A percentile compares a stretch with the other conserved stretches of the same genome.
Evolutionary conservation across 2,113 vertebrate genomes (phyloP).

Genomic region (Grantiella picta): DNA sequence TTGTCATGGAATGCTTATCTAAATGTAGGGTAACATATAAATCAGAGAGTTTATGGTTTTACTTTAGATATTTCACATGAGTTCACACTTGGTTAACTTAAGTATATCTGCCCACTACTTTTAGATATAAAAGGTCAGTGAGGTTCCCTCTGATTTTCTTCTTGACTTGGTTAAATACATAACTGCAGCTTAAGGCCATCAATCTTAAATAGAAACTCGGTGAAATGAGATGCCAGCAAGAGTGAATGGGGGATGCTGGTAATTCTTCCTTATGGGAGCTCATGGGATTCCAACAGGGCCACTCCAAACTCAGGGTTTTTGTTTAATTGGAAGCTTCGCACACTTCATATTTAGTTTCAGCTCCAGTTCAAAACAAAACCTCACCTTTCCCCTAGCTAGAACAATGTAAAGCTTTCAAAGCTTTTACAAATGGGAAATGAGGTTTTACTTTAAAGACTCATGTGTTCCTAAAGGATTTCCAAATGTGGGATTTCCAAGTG

Average conservation of each 20-base stretch:
- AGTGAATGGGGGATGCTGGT: neutral
- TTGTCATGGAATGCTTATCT: neutral
- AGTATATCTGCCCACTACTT: neutral
- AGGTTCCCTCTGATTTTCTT: slow-evolving; percentile 28
- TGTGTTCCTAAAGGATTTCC: neutral
- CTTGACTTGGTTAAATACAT: neutral
- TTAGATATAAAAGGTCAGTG: neutral
- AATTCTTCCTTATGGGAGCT: neutral
- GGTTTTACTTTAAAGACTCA: neutral
- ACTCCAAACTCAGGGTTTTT: neutral
- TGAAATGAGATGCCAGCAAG: neutral
- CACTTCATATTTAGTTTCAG: neutral
- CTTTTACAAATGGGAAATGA: neutral
- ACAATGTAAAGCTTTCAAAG: neutral
- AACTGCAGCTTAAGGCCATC: neutral
- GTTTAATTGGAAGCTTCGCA: neutral
- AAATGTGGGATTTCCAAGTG: neutral
- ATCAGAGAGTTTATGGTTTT: neutral
- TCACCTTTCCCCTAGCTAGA: neutral
- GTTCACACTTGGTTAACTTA: neutral
- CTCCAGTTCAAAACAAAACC: neutral
- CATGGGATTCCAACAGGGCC: neutral
- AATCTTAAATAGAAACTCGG: neutral
- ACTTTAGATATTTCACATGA: neutral
- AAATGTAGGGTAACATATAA: neutral